Evolutionary conservation across 2,888 invertebrate species (phyloP).

Genomic region (Ochropacha duplaris): DNA sequence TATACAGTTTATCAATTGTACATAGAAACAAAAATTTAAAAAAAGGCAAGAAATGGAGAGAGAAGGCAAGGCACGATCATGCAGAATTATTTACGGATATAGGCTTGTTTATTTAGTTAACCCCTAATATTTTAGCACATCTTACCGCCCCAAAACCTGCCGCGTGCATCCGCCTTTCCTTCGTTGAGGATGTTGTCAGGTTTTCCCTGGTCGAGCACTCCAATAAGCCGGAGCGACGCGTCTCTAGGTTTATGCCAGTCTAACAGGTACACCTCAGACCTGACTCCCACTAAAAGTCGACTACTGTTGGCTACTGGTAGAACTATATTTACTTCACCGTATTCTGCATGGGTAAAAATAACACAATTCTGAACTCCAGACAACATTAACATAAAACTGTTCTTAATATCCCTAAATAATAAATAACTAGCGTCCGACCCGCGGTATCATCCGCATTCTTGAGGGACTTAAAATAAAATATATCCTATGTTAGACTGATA

Average conservation of each 20-base stretch:
- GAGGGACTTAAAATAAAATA: too few relatives aligned
- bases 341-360: slow-evolving; percentile 31
- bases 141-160: slow-evolving; percentile 83
- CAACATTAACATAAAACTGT: not conserved
- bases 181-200: slow-evolving; percentile 79
- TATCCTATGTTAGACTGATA: too few relatives aligned
- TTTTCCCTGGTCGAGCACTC: slow-evolving; percentile 27
- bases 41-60: too few relatives aligned
- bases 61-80: too few relatives aligned
- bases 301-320: slow-evolving; percentile 53
- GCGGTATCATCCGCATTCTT: too few relatives aligned
- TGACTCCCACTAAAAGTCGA: slow-evolving; percentile 54
- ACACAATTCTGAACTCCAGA: not conserved
- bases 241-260: slow-evolving; percentile 56
- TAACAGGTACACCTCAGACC: slow-evolving; percentile 53
- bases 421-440: too few relatives aligned
- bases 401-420: not conserved
- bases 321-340: slow-evolving; percentile 64
- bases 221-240: slow-evolving; percentile 25
- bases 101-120: too few relatives aligned
- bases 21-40: too few relatives aligned
- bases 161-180: slow-evolving; percentile 83
- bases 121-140: too few relatives aligned
- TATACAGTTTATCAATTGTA: too few relatives aligned
- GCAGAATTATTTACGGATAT: too few relatives aligned